These are phyloP conservation scores for Trichonephila clavata DNA, from an alignment of 1,140 invertebrate species.

Conservation along the genomic window DNA sequence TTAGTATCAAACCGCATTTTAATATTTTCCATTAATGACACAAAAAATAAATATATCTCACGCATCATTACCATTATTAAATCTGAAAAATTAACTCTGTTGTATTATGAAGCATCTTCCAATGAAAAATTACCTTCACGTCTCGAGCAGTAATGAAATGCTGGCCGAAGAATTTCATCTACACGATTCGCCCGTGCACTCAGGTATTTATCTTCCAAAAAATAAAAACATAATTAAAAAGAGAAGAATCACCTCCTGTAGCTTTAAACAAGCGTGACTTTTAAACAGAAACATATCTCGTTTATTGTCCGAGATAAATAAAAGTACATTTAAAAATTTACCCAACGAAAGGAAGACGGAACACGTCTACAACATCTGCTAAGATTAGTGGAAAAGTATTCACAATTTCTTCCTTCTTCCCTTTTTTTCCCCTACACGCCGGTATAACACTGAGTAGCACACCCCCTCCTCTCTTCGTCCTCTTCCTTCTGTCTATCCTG, in stretches of 20 bases:
- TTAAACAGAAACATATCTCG: conserved; percentile 71
- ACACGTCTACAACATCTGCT: conserved; percentile 69
- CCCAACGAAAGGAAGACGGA: conserved; percentile 39
- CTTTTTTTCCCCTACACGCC: not conserved
- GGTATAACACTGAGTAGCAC: not conserved
- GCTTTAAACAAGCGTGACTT: conserved; percentile 70
- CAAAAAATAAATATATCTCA: not conserved
- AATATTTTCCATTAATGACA: too few relatives aligned
- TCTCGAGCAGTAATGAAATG: not conserved
- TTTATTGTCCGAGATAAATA: conserved; percentile 71
- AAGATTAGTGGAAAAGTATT: conserved; percentile 75
- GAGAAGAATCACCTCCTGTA: not conserved
- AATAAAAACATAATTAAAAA: conserved; percentile 33
- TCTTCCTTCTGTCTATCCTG: conserved; percentile 2
- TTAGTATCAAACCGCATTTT: too few relatives aligned
- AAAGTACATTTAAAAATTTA: conserved; percentile 73
- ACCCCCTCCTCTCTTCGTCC: not conserved
- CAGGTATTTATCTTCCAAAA: not conserved
- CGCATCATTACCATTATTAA: conserved; percentile 5
- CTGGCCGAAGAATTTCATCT: not conserved
- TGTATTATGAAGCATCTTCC: not conserved
- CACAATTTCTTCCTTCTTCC: conserved; percentile 67
- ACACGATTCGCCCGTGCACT: not conserved
- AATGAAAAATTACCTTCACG: not conserved
- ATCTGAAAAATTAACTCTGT: not conserved